These are phyloP conservation scores for Lepidochrysops patricia DNA, from an alignment of 2,888 invertebrate genomes.

Conservation along the genomic window DNA sequence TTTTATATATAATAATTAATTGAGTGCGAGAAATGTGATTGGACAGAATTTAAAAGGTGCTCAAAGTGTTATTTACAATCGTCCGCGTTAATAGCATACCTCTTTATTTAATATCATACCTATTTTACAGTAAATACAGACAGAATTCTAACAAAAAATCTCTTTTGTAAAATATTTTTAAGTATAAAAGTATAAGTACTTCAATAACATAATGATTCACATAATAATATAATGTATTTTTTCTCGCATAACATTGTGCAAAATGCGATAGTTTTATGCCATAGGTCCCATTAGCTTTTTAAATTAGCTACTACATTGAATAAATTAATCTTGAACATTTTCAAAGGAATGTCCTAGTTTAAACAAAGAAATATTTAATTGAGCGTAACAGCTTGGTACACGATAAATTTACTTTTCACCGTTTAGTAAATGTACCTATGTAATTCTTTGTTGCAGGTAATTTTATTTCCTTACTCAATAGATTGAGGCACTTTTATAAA, in stretches of 20 bases:
- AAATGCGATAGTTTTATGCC: no score
- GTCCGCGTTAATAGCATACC: not conserved
- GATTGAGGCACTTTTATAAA: no score
- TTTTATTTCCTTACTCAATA: no score
- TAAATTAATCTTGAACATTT: not conserved
- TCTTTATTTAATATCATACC: not conserved
- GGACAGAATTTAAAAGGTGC: not conserved
- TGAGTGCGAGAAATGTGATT: constrained; percentile 1
- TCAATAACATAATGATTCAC: no score
- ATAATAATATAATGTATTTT: not conserved
- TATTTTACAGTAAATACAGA: no score
- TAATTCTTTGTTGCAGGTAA: constrained; percentile 55
- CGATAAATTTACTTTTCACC: constrained; percentile 2
- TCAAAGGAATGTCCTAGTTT: not conserved
- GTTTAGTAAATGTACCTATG: constrained; percentile 33
- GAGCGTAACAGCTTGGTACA: not conserved
- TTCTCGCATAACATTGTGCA: no score
- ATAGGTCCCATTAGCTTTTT: no score
- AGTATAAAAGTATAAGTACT: no score
- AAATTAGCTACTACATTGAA: not conserved
- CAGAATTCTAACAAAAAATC: no score
- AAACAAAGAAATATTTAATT: not conserved
- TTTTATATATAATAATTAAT: no score
- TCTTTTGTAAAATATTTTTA: no score
- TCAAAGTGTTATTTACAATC: not conserved